Percentiles rank a stretch among this genome's conserved stretches.
Evolutionary conservation across 2,888 invertebrate genomes (phyloP).

Genomic region (Himalopsyche kuldschensis): DNA sequence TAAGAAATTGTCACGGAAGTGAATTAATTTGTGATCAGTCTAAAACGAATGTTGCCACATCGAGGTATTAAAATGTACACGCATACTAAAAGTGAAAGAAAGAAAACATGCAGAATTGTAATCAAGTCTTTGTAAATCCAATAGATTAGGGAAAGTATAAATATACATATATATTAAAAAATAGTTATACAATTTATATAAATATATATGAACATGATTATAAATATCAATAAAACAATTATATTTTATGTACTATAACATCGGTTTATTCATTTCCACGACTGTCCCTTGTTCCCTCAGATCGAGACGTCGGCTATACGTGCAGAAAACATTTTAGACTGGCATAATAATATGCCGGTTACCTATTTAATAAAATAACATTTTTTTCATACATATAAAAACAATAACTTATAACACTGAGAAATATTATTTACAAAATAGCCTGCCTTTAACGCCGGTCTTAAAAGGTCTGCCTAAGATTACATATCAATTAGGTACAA

Average conservation of each 20-base stretch:
- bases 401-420: neutral
- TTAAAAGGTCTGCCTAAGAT: neutral
- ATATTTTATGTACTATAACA: slow-evolving; percentile 60
- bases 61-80: slow-evolving; percentile 22
- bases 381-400: neutral
- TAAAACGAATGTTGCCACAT: slow-evolving; percentile 34
- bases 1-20: neutral
- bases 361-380: neutral
- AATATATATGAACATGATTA: slow-evolving; percentile 33
- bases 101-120: slow-evolving; percentile 25
- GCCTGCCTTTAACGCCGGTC: neutral
- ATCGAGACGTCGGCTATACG: neutral
- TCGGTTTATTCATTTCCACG: slow-evolving; percentile 23
- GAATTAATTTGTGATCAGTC: slow-evolving; percentile 20
- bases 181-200: slow-evolving; percentile 35
- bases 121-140: slow-evolving; percentile 37
- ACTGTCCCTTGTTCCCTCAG: neutral
- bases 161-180: slow-evolving; percentile 25
- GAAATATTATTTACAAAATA: neutral
- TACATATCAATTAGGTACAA: neutral
- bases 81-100: slow-evolving; percentile 5
- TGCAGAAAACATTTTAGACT: neutral
- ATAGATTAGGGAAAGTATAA: slow-evolving; percentile 28
- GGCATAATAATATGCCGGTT: neutral
- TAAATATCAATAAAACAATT: slow-evolving; percentile 53